Evolutionary conservation across 2,888 invertebrate species (phyloP), one percentile per base, ranked within the genome.

Genomic region (Drosophila kokeensis): DNA sequence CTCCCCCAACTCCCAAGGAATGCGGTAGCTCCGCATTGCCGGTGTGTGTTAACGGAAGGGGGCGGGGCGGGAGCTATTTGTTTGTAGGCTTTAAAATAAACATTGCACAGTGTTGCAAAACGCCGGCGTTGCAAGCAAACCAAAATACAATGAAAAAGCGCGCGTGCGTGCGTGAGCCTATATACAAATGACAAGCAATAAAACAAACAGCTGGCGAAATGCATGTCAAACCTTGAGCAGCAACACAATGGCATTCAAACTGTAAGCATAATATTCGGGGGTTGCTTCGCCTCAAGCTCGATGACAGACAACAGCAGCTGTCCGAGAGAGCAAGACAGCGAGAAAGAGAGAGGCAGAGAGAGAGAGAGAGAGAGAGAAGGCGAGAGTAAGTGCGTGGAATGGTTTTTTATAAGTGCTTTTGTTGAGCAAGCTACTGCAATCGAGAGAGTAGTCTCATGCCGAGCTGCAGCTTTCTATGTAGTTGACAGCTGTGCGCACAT

Each of bases 51-150:
- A 18, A 13, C 29, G n/a, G 18, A 24, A 18, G 30, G 21, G 55
- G 55, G 40, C 34, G 13, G 10, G 27, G 15, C 34, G 5, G 36
- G n/a, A 32, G 21, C 2, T 24, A 34, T 24, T 24, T 57, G 34
- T 48, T 29, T 11, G 49, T 1, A 1, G 30, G 11, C 58, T 71
- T 71, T 71, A 58, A 75, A 68, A 34, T 32, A 0, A 10, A 72
- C 38, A 71, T 34, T 15, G 21, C 18, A 5, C 55, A 38, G 83
- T 83, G 85, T 87, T 83, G 87, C 34, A 75, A 70, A 83, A 50
- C 55, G 74, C 55, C 59, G 49, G 57, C 34, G n/a, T 27, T 13
- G 52, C 29, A 38, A 38, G 13, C n/a, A 30, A 69, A 72, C 29
- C 80, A 76, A 75, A 79, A 76, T 76, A 79, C 49, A 72, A 55